Evolutionary conservation across 1,140 invertebrate genomes (phyloP).

Genomic region (Caenorhabditis tropicalis): DNA sequence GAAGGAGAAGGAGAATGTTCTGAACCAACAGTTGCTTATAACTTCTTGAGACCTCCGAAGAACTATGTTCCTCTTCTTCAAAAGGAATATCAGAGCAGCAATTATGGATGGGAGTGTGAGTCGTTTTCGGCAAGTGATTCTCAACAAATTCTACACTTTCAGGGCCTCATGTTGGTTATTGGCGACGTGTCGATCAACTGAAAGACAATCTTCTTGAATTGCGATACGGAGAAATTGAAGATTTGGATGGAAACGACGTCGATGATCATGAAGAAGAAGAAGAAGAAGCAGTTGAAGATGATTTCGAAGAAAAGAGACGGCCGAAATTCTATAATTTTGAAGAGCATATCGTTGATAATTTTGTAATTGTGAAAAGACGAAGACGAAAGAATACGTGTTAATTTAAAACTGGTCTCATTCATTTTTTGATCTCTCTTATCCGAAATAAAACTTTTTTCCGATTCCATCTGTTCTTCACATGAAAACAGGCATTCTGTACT

Average conservation of each 20-base stretch:
- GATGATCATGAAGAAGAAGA: background rate
- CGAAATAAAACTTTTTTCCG: background rate
- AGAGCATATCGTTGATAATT: background rate
- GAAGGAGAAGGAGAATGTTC: background rate
- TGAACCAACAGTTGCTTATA: background rate
- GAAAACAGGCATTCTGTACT: background rate
- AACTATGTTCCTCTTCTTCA: slow-evolving; percentile 2
- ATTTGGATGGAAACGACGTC: background rate
- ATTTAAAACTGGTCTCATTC: background rate
- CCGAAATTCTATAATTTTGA: background rate
- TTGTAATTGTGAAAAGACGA: background rate
- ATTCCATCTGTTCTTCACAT: too few relatives aligned
- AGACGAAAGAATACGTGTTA: background rate
- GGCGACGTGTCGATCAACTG: slow-evolving; percentile 22
- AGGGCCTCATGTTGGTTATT: slow-evolving; percentile 12
- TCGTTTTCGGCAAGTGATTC: background rate
- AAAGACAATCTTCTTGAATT: background rate
- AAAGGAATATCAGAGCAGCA: background rate
- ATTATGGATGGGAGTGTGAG: slow-evolving; percentile 21
- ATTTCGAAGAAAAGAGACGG: background rate
- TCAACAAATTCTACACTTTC: background rate
- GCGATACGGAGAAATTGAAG: slow-evolving; percentile 13
- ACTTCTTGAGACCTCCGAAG: background rate
- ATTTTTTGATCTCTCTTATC: background rate
- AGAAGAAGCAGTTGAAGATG: background rate